These are phyloP conservation scores for Drosophila gaucha DNA, from an alignment of 2,888 invertebrate genomes.

Conservation along the genomic window DNA sequence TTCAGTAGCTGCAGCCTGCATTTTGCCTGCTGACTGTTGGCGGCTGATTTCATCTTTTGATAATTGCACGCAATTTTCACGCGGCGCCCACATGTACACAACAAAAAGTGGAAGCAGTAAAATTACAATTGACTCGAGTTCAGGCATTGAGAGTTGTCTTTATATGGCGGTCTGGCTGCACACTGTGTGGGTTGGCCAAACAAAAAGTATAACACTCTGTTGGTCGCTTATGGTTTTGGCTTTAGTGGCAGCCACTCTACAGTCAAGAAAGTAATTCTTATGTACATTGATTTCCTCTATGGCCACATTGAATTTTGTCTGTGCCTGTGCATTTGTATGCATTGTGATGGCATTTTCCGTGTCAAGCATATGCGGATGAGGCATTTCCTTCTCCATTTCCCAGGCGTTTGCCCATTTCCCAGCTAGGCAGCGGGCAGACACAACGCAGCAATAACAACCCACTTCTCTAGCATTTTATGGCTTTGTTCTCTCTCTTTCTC, in stretches of 20 bases:
- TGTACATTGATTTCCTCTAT: constrained; percentile 57
- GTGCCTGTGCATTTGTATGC: constrained; percentile 60
- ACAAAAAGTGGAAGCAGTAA: constrained; percentile 30
- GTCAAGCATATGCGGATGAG: constrained; percentile 71
- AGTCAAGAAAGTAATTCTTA: constrained; percentile 62
- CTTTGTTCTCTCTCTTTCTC: constrained; percentile 47
- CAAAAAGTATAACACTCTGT: constrained; percentile 8
- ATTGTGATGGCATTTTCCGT: constrained; percentile 66
- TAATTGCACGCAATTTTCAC: constrained; percentile 77
- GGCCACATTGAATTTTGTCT: not conserved
- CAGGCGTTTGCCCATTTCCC: constrained; percentile 55
- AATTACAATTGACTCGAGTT: constrained; percentile 44
- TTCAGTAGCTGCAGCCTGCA: constrained; percentile 42
- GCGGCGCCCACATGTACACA: constrained; percentile 57
- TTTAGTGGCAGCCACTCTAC: constrained; percentile 30
- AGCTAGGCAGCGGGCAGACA: constrained; percentile 25
- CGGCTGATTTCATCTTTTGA: constrained; percentile 71
- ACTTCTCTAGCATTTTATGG: constrained; percentile 68
- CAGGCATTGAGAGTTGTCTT: constrained; percentile 45
- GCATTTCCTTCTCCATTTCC: constrained; percentile 60
- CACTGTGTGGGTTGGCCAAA: constrained; percentile 32
- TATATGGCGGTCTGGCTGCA: constrained; percentile 37
- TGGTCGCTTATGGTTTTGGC: constrained; percentile 32
- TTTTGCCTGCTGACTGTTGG: constrained; percentile 41
- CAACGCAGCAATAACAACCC: constrained; percentile 35